A percentile compares a stretch with the other conserved stretches of the same genome.
phyloP scores from a whole-genome alignment of 2,888 invertebrate genomes.

The Hetaerina titia region DNA sequence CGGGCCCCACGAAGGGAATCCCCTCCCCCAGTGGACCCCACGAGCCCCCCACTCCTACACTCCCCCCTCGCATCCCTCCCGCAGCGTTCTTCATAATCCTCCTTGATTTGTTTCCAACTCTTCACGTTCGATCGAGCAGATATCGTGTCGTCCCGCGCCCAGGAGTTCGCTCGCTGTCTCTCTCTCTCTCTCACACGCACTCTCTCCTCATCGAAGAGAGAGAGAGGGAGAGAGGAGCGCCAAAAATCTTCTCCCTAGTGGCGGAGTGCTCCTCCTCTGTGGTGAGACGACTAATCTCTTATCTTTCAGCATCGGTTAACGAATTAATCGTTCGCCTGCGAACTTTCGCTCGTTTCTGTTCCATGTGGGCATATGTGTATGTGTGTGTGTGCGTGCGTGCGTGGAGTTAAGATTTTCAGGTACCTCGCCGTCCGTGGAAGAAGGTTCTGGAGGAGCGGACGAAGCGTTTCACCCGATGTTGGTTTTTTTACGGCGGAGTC shows the following conservation, averaged over 20 bases:
- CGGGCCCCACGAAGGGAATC: background rate
- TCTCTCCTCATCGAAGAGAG: background rate
- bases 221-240: background rate
- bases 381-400: background rate
- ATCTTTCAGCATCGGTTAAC: background rate
- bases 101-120: constrained; percentile 15
- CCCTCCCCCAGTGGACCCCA: background rate
- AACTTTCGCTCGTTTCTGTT: background rate
- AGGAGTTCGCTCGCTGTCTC: background rate
- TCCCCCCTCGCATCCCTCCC: background rate
- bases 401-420: background rate
- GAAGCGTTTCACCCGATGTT: background rate
- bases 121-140: background rate
- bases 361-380: background rate
- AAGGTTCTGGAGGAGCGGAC: background rate
- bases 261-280: background rate
- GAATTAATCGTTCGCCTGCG: background rate
- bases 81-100: background rate
- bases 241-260: background rate
- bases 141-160: background rate
- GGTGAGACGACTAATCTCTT: background rate
- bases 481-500: background rate
- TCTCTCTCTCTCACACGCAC: background rate
- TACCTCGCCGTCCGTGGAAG: background rate
- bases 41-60: background rate